Percentiles rank a stretch among this genome's conserved stretches.
Evolutionary conservation across 2,113 vertebrate genomes (phyloP).

Genomic region (Struthio camelus): DNA sequence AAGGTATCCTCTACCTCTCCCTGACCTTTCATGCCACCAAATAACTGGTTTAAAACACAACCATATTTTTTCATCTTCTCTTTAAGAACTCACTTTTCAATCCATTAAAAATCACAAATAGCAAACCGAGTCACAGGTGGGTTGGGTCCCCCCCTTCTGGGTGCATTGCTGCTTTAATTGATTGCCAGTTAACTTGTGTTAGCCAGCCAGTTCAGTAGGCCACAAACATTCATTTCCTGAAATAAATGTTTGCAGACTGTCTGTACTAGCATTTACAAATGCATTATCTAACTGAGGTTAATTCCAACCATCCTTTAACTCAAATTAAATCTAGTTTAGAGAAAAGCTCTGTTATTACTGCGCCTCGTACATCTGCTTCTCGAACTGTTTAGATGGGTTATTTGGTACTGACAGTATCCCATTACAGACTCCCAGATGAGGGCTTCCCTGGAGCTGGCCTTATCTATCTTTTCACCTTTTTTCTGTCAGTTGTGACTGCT

Average conservation of each 20-base stretch:
- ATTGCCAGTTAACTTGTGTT: constrained; percentile 46
- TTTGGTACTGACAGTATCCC: background rate
- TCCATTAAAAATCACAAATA: background rate
- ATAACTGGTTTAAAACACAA: background rate
- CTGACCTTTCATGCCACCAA: background rate
- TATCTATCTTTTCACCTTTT: background rate
- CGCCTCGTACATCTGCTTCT: background rate
- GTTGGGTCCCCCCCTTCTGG: background rate
- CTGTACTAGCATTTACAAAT: constrained; percentile 51
- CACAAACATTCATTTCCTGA: constrained; percentile 39
- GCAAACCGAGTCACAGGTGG: constrained; percentile 5
- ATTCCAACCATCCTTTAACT: constrained; percentile 61
- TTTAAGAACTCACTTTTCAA: constrained; percentile 29
- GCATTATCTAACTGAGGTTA: constrained; percentile 49
- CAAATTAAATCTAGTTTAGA: constrained; percentile 52
- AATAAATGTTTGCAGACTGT: constrained; percentile 54
- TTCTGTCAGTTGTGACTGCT: background rate
- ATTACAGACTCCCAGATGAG: background rate
- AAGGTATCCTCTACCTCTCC: background rate
- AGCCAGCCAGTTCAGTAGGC: constrained; percentile 50
- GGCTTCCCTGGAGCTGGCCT: background rate
- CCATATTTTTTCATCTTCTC: constrained; percentile 2
- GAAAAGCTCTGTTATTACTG: constrained; percentile 20
- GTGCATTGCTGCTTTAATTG: background rate
- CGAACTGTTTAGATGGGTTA: background rate